phyloP scores from a whole-genome alignment of 2,113 vertebrate genomes.

The Pachycephala philippinensis region DNA sequence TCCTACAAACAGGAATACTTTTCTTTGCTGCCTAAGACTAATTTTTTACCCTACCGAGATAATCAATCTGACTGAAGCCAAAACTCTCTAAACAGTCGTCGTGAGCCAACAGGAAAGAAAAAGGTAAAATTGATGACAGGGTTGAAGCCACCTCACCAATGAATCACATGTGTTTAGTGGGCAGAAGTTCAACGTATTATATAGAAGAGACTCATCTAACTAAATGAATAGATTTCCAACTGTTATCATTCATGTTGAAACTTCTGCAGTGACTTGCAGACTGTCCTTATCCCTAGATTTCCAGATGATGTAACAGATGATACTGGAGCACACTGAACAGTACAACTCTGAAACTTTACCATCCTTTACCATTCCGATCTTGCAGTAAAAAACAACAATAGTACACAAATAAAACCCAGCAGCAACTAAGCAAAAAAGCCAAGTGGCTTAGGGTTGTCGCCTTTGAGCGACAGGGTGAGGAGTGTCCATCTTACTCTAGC shows the following conservation, averaged over 20 bases:
- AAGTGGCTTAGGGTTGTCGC: not conserved
- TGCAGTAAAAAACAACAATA: not conserved
- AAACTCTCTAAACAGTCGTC: not conserved
- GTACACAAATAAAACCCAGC: not conserved
- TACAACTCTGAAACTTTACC: not conserved
- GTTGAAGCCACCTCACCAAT: not conserved
- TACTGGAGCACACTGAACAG: not conserved
- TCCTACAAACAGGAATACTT: not conserved
- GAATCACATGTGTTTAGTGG: constrained; percentile 7
- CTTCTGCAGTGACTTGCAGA: not conserved
- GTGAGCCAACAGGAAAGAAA: not conserved
- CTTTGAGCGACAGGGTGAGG: not conserved
- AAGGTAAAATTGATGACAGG: not conserved
- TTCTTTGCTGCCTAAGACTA: constrained; percentile 33
- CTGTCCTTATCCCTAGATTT: not conserved
- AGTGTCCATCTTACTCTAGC: not conserved
- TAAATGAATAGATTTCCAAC: not conserved
- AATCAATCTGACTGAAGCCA: constrained; percentile 33
- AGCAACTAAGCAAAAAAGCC: not conserved
- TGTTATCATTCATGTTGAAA: not conserved
- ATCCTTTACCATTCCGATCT: not conserved
- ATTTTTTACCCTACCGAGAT: constrained; percentile 4
- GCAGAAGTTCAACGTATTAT: not conserved
- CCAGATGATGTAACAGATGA: not conserved
- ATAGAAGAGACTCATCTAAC: not conserved